phyloP scores from a whole-genome alignment of 2,797 vertebrate genomes.

The Bradypus variegatus region DNA sequence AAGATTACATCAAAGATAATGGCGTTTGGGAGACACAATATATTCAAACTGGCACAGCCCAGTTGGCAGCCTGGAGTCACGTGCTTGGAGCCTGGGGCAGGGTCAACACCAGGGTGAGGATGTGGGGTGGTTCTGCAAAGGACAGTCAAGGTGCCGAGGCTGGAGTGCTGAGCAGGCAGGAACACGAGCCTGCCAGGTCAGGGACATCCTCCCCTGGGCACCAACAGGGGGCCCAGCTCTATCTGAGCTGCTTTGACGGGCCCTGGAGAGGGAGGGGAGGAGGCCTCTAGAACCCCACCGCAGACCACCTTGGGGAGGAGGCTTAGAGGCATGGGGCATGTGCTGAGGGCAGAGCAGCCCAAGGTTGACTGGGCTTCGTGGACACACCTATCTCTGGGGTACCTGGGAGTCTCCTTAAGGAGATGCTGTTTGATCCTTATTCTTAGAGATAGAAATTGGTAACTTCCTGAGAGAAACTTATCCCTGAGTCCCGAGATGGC shows the following conservation, averaged over 20 bases:
- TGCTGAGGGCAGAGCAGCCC: rapidly evolving
- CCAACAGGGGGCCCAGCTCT: not conserved
- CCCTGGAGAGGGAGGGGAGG: not conserved
- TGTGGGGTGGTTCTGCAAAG: not conserved
- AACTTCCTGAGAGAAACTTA: conserved; percentile 20
- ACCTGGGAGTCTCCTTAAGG: not conserved
- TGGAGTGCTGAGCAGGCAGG: not conserved
- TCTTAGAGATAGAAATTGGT: conserved; percentile 35
- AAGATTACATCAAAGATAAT: no score
- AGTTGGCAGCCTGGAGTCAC: not conserved
- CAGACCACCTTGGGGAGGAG: not conserved
- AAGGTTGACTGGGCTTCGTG: not conserved
- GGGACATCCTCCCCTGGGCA: no score
- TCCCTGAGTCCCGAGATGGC: not conserved
- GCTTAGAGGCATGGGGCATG: rapidly evolving
- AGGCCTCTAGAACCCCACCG: not conserved
- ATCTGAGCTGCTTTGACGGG: not conserved
- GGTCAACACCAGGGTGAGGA: not conserved
- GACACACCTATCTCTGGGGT: not conserved
- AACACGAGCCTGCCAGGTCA: not conserved
- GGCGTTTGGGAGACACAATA: no score
- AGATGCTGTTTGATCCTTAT: not conserved
- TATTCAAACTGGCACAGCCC: no score
- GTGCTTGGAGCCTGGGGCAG: not conserved
- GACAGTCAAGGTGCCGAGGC: not conserved